phyloP scores from a whole-genome alignment of 2,797 vertebrate species.

The Cossypha niveicapilla region DNA sequence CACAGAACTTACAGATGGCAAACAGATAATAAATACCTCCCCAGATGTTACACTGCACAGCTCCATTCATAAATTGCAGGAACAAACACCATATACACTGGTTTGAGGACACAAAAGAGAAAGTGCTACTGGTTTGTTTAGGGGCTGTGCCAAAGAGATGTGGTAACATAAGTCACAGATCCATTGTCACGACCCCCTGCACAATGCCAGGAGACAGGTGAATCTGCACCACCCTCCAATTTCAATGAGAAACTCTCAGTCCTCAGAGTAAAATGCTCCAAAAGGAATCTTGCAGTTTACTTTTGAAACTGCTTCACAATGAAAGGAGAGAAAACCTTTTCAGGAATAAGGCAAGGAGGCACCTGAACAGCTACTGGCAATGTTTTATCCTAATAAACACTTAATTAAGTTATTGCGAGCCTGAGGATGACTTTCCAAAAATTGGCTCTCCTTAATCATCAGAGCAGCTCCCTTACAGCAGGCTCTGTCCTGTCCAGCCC shows the following conservation, averaged over 20 bases:
- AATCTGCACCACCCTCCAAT: background rate
- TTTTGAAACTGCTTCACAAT: background rate
- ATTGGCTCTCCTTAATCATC: background rate
- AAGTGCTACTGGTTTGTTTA: background rate
- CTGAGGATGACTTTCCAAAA: slow-evolving; percentile 9
- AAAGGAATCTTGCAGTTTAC: background rate
- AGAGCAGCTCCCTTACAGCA: background rate
- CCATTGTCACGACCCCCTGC: rapidly evolving
- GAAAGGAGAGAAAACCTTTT: background rate
- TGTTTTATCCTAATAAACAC: background rate
- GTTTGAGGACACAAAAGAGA: background rate
- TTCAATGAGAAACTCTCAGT: background rate
- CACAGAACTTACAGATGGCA: background rate
- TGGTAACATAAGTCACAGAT: rapidly evolving
- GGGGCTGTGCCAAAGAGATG: background rate
- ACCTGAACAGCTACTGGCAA: slow-evolving; percentile 37
- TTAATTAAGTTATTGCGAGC: background rate
- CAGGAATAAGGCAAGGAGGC: background rate
- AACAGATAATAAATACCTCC: background rate
- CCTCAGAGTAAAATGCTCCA: background rate
- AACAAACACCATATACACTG: background rate
- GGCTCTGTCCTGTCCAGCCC: slow-evolving; percentile 30
- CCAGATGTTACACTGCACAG: background rate
- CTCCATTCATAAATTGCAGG: background rate
- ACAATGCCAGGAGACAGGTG: rapidly evolving